Percentiles rank a stretch among this genome's conserved stretches.
These are phyloP conservation scores for Neomicropteryx cornuta DNA, from an alignment of 1,140 invertebrate genomes.

Conservation along the genomic window DNA sequence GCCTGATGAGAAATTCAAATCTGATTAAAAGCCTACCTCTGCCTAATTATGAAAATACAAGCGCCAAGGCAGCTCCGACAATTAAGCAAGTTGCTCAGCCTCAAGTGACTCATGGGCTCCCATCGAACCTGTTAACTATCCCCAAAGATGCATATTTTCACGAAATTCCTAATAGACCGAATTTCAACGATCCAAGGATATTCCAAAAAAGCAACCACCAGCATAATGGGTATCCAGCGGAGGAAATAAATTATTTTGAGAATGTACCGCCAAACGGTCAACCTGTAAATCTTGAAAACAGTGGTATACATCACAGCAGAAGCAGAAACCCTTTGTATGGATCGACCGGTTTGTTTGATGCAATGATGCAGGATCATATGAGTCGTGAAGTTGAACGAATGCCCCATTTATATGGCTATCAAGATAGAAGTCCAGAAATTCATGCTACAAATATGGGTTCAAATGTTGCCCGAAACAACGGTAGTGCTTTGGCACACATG, in stretches of 20 bases:
- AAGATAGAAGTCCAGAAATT: conserved; percentile 35
- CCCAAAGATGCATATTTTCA: conserved; percentile 50
- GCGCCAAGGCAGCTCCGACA: conserved; percentile 34
- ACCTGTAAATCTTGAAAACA: too few relatives aligned
- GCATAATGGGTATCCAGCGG: too few relatives aligned
- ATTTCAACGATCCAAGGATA: conserved; percentile 23
- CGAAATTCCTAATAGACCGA: conserved; percentile 38
- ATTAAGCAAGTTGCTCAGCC: conserved; percentile 23
- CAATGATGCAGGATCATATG: conserved; percentile 41
- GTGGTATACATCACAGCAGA: conserved; percentile 23
- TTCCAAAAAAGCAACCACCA: too few relatives aligned
- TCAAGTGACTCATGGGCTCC: conserved; percentile 6
- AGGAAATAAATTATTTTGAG: too few relatives aligned
- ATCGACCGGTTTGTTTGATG: conserved; percentile 34
- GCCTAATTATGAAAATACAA: conserved; percentile 43
- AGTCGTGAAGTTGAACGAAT: conserved; percentile 35
- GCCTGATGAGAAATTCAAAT: conserved; percentile 42
- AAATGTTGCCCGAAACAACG: too few relatives aligned
- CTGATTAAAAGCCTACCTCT: conserved; percentile 35
- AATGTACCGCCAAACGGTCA: too few relatives aligned
- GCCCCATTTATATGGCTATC: conserved; percentile 35
- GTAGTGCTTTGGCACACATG: too few relatives aligned
- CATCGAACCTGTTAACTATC: conserved; percentile 26
- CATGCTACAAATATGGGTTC: conserved; percentile 37
- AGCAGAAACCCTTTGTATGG: conserved; percentile 34